phyloP scores from a whole-genome alignment of 1,140 invertebrate genomes.

The Drosophila ananassae region DNA sequence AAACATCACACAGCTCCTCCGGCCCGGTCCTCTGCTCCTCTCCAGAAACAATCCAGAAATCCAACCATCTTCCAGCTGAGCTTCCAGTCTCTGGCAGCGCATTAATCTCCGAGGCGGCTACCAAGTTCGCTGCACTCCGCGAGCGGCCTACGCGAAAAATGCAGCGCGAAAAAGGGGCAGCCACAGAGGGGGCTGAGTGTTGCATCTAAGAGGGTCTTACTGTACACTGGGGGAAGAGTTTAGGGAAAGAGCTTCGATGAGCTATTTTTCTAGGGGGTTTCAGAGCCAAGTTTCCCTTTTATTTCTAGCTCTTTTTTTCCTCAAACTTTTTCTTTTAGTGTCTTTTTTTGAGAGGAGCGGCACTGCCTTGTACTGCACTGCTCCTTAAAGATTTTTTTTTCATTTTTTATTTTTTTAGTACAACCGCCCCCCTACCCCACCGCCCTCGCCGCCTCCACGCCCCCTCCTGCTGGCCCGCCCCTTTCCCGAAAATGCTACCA shows the following conservation, averaged over 20 bases:
- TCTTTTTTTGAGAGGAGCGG: slow-evolving; percentile 33
- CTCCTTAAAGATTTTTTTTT: slow-evolving; percentile 67
- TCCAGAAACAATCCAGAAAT: slow-evolving; percentile 5
- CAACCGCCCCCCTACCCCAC: slow-evolving; percentile 49
- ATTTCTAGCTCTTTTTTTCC: neutral
- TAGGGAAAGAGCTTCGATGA: neutral
- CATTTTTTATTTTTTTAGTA: slow-evolving; percentile 68
- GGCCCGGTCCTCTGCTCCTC: neutral
- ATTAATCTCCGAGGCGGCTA: slow-evolving; percentile 70
- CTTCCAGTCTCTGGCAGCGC: slow-evolving; percentile 29
- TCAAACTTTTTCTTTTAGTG: slow-evolving; percentile 8
- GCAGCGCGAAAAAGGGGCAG: slow-evolving; percentile 78
- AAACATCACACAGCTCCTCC: neutral
- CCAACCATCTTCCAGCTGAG: slow-evolving; percentile 26
- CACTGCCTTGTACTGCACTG: slow-evolving; percentile 23
- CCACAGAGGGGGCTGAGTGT: neutral
- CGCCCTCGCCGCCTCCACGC: slow-evolving; percentile 24
- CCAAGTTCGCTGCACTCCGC: slow-evolving; percentile 74
- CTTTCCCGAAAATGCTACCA: slow-evolving; percentile 67
- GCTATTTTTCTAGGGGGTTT: no score
- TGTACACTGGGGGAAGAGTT: neutral
- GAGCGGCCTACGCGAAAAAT: slow-evolving; percentile 73
- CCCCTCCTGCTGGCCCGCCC: slow-evolving; percentile 12
- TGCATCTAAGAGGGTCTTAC: neutral
- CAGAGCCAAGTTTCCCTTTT: no score